Evolutionary conservation across 2,113 vertebrate genomes (phyloP).

Genomic region (Limanda limanda): DNA sequence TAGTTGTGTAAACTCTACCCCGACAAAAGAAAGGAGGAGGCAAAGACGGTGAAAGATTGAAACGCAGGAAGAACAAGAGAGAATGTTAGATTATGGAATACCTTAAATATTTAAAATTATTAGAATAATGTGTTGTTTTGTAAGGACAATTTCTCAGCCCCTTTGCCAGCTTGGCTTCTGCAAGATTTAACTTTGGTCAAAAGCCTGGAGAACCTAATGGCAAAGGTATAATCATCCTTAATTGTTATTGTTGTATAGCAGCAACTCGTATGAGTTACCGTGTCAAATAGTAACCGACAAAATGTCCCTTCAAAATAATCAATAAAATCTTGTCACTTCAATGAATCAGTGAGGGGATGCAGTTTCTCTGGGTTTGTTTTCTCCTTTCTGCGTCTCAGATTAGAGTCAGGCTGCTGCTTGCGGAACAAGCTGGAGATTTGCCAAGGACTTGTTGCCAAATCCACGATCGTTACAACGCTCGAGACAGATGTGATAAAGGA

Average conservation of each 20-base stretch:
- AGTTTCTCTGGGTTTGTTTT: neutral
- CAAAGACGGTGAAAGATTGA: neutral
- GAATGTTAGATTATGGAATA: too few relatives aligned
- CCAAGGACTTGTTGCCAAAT: constrained; percentile 13
- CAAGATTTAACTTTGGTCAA: neutral
- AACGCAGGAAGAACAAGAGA: too few relatives aligned
- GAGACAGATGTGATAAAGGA: constrained; percentile 5
- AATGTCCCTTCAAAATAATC: neutral
- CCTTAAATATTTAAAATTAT: too few relatives aligned
- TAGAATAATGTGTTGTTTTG: too few relatives aligned
- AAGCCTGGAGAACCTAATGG: neutral
- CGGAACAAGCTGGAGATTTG: neutral
- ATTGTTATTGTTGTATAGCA: too few relatives aligned
- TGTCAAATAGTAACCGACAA: neutral
- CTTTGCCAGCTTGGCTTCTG: neutral
- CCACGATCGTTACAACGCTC: neutral
- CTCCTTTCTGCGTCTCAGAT: neutral
- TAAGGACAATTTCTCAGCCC: too few relatives aligned
- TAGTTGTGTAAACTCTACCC: too few relatives aligned
- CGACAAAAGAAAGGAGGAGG: too few relatives aligned
- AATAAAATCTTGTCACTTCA: neutral
- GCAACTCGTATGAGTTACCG: too few relatives aligned
- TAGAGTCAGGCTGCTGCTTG: constrained; percentile 22
- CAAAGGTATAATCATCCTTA: neutral
- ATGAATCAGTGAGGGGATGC: neutral